These are phyloP conservation scores for Penaeus chinensis DNA, from an alignment of 1,140 invertebrate genomes.

Conservation along the genomic window DNA sequence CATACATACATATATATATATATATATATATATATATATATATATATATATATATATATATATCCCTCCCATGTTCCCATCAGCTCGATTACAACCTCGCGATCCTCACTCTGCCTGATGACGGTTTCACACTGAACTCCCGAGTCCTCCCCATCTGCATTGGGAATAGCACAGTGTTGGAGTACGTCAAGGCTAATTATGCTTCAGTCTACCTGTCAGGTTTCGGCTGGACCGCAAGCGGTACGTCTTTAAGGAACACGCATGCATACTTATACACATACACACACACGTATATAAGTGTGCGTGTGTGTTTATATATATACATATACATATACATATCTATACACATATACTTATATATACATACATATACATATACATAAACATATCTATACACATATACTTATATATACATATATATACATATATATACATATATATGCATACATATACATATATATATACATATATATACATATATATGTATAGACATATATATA, in stretches of 20 bases:
- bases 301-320: slow-evolving; percentile 5
- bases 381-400: background rate
- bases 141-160: background rate
- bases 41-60: too few relatives aligned
- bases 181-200: background rate
- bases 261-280: background rate
- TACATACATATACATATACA: background rate
- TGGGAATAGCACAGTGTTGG: background rate
- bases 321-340: slow-evolving; percentile 1
- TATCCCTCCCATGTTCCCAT: too few relatives aligned
- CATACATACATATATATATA: too few relatives aligned
- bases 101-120: background rate
- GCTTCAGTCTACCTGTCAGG: background rate
- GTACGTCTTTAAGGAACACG: background rate
- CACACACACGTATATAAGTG: background rate
- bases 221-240: background rate
- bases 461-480: too few relatives aligned
- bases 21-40: too few relatives aligned
- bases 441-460: too few relatives aligned
- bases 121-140: background rate
- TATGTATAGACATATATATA: too few relatives aligned
- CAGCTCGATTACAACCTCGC: too few relatives aligned
- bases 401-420: slow-evolving; percentile 8
- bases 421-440: background rate
- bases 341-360: slow-evolving; percentile 24